Evolutionary conservation across 2,888 invertebrate genomes (phyloP), one percentile per base, ranked within the genome.

Genomic region (Dryobotodes eremita): DNA sequence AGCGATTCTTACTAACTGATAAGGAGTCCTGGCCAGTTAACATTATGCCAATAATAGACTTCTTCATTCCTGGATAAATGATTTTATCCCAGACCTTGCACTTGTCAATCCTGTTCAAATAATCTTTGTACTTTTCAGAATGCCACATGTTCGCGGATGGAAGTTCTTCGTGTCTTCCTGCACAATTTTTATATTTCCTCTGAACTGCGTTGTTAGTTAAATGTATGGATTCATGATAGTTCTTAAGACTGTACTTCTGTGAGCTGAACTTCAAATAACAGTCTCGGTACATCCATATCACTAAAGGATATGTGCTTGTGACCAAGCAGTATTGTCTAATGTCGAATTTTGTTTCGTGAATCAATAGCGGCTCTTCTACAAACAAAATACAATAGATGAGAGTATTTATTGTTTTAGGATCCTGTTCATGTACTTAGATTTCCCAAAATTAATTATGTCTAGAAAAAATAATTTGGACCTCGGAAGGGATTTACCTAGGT

Each of bases 251-350:
- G 93, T 98, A 99, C 74, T 98, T 98, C 93, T 98, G 98, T 0
- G 98, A 98, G 92, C 99, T 99, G 94, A 99, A 99, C 84, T 99
- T 97, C 72, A 99, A 96, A 91, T 99, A 98, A 90, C 98, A 98
- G 90, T 98, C 95, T 97, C 97, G 98, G 94, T 99, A 99, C 95
- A 98, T 98, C 98, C 99, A 99, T 90, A 99, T 98, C 0, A 98
- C 98, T 71, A 99, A 96, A 0, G 98, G 98, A 87, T 97, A 97
- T 88, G 98, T 98, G 87, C 98, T 98, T 62, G 98, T 98, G 0
- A 99, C 98, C 73, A 99, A 94, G 94, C 99, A 99, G 97, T 99
- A 99, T 94, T 99, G 98, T 15, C 99, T 97, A 84, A 99, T 98
- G 92, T 99, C 99, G 92, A 99, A 99, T 96, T 99, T 99, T 0